A percentile compares a stretch with the other conserved stretches of the same genome.
These are phyloP conservation scores for Pterocles gutturalis DNA, from an alignment of 2,113 vertebrate species.

Conservation along the genomic window DNA sequence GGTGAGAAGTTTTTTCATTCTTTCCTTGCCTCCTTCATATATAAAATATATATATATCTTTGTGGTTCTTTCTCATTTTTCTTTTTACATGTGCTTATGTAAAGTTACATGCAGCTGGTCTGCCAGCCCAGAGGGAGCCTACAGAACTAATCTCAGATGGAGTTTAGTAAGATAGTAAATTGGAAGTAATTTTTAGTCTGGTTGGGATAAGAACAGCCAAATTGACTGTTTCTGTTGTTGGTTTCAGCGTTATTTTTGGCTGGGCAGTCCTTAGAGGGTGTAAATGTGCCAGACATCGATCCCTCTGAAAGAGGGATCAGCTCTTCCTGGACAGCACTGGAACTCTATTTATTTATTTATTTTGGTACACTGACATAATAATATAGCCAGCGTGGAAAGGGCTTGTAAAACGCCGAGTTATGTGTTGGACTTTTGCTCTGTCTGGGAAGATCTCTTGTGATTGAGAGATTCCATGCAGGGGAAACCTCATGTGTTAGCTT, in stretches of 20 bases:
- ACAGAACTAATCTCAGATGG: neutral
- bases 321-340: neutral
- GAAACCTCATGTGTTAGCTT: neutral
- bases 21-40: neutral
- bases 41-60: neutral
- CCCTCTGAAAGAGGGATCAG: neutral
- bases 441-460: neutral
- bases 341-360: neutral
- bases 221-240: neutral
- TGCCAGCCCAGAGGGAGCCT: neutral
- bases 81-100: rapidly evolving
- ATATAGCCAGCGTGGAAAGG: neutral
- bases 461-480: neutral
- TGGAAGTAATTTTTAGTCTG: constrained; percentile 12
- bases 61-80: neutral
- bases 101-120: neutral
- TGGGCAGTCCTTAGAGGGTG: neutral
- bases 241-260: neutral
- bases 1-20: neutral
- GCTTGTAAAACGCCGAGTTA: neutral
- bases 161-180: neutral
- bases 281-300: neutral
- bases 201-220: neutral
- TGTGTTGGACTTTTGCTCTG: neutral
- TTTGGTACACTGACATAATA: neutral